These are phyloP conservation scores for Mareca penelope DNA, from an alignment of 2,797 vertebrate genomes.

Conservation along the genomic window DNA sequence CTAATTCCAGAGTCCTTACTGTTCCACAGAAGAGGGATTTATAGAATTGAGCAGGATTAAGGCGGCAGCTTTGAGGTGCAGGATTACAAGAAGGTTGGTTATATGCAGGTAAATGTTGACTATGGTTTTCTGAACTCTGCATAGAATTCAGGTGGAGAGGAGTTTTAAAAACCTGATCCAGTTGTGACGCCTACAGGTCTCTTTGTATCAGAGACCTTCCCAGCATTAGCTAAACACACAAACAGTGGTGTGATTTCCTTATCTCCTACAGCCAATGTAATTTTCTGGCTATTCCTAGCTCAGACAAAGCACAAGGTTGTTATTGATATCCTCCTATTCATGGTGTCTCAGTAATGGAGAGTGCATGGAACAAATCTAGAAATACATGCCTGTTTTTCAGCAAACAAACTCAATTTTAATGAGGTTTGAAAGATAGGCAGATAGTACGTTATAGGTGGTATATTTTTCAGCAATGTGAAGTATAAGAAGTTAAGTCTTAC, in stretches of 20 bases:
- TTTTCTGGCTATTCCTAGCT: neutral
- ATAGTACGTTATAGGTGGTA: neutral
- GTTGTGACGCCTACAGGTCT: neutral
- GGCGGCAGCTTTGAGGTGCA: neutral
- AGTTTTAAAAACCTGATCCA: neutral
- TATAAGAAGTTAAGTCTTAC: neutral
- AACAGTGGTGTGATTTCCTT: neutral
- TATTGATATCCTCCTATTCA: neutral
- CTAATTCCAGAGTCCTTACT: neutral
- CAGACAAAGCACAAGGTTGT: neutral
- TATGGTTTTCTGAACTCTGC: neutral
- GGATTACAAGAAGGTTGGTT: neutral
- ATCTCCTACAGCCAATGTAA: neutral
- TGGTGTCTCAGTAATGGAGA: neutral
- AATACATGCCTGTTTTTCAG: neutral
- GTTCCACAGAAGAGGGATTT: neutral
- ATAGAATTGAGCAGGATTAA: constrained; percentile 23
- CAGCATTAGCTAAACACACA: neutral
- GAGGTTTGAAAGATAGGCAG: neutral
- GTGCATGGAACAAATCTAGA: neutral
- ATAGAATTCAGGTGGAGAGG: neutral
- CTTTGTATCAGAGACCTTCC: neutral
- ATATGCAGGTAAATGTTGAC: neutral
- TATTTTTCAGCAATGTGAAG: neutral
- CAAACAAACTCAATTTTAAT: neutral